Percentiles rank a stretch among this genome's conserved stretches.
Conservation (phyloP, 92 coral and sea anemone genomes). For the Porites cylindrica region DNA sequence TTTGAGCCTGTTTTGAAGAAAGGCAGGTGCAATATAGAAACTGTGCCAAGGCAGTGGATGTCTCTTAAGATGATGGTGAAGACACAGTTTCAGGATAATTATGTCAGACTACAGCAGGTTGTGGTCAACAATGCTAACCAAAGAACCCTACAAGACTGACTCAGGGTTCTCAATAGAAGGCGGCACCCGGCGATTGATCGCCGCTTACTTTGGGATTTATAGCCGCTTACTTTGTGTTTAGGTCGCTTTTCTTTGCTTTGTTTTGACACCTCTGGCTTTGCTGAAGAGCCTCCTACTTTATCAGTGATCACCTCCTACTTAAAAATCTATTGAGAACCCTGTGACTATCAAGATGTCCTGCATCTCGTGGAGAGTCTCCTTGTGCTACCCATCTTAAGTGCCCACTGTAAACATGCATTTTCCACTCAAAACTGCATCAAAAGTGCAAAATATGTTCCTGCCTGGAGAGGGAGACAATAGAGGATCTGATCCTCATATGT, state of each 20-base stretch:
- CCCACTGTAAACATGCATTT: conserved; percentile 67
- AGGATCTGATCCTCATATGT: conserved; percentile 62
- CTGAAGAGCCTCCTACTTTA: too few species aligned
- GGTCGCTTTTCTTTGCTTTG: too few species aligned
- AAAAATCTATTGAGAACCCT: too few species aligned
- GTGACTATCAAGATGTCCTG: conserved; percentile 51
- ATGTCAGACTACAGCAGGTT: conserved; percentile 49
- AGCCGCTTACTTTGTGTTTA: too few species aligned
- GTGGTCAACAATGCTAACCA: conserved; percentile 23
- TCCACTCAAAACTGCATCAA: conserved; percentile 73
- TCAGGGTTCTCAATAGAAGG: too few species aligned
- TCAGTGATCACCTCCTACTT: too few species aligned
- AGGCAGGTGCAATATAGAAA: conserved; percentile 28
- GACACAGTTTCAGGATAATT: conserved; percentile 33
- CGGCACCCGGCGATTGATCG: too few species aligned
- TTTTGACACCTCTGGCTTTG: too few species aligned
- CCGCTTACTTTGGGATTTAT: too few species aligned
- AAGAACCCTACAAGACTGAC: conserved; percentile 43
- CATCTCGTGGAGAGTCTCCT: conserved; percentile 69
- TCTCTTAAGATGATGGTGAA: conserved; percentile 42
- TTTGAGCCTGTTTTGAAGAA: conserved; percentile 25
- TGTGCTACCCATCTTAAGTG: conserved; percentile 71
- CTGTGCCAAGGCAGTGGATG: conserved; percentile 37
- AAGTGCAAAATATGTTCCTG: conserved; percentile 54
- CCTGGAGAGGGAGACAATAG: conserved; percentile 60